phyloP scores from a whole-genome alignment of 2,113 vertebrate genomes.

The human region GRCh38 chr3:103388501-103389000 shows the following conservation, averaged over 20 bases:
- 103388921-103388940: neutral
- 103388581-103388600: neutral
- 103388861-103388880: neutral
- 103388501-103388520: neutral
- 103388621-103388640: neutral
- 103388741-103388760: neutral
- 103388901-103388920: neutral
- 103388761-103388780: neutral
- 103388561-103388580: neutral
- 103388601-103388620: neutral
- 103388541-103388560: neutral
- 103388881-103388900: neutral
- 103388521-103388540: neutral
- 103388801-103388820: neutral
- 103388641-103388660: neutral
- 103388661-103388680: neutral
- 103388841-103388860: neutral
- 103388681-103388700: neutral
- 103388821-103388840: neutral
- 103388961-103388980: slow-evolving; percentile 24
- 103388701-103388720: neutral
- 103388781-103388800: neutral
- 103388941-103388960: neutral
- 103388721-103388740: neutral
- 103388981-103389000: neutral